Base-by-base conservation (phyloP, 2,797 vertebrate species). In the Etheostoma perlongum region DNA sequence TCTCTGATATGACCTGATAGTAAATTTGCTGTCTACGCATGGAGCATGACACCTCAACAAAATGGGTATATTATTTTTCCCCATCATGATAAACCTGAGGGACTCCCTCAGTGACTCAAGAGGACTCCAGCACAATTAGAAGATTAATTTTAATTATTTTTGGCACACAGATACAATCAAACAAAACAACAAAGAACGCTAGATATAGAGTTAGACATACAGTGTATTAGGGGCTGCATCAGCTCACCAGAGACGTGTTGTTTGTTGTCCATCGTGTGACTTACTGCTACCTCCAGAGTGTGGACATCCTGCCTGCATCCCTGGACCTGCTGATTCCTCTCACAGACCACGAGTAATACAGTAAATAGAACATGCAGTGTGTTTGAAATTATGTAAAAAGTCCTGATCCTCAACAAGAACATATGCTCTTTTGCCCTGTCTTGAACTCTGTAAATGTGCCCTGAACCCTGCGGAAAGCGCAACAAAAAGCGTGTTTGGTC, bases 351-450 rank as follows among this genome's bases (percentile, higher is more conserved):
- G 10, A n/a, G 14, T 49, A 52, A 67, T 61, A 30, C 55, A 49
- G 6, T 66, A 51, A 47, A 7, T 74, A 36, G 30, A 44, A 58
- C 40, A 9, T 70, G 51, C 19, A 6, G 7, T 23, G 51, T 54
- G 48, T 51, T 67, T 59, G 15, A 36, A 36, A 33, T 68, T 16
- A 36, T 27, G 44, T 64, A 63, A 36, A 80, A 76, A 62, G 52
- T 69, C 69, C 65, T 30, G 62, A 68, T 40, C 53, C 23, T 66
- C 53, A 52, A 59, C 16, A 59, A 33, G 42, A 62, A 52, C 40
- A 11, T 30, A 6, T 12, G 21, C 57, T 67, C 7, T 21, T 55
- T 33, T 74, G 47, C 46, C 49, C 53, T 46, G n/a, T 53, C 42
- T 48, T 69, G 61, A 21, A 15, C 70, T 60, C 57, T 36, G 33